Base-by-base conservation (phyloP, 2,888 invertebrate species). In the Meghimatium bilineatum region DNA sequence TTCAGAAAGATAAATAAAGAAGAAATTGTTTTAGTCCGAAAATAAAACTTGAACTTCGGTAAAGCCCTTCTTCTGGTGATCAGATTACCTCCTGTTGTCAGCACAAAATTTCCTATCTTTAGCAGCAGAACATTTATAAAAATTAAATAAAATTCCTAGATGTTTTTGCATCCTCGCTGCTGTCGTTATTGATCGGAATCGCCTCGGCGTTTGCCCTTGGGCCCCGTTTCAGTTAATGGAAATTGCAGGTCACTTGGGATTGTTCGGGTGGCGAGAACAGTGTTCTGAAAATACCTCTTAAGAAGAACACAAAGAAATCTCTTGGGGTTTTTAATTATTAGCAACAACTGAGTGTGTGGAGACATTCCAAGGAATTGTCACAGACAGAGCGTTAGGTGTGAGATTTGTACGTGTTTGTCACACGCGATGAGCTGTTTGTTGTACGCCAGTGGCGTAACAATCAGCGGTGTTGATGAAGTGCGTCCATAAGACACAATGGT, bases 161-260 rank as follows among this genome's bases (percentile, higher is more conserved):
- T 49, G n/a, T 29, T 74, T 12, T n/a, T 74, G 49, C 17, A n/a
- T 44, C 72, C 49, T n/a, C 49, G 10, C 44, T 44, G 72, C n/a
- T 74, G 49, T 49, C 49, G 10, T 74, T 74, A 74, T 74, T 74
- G 72, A 74, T 74, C 49, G 29, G 29, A 74, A 74, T 49, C 3
- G 49, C 44, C 72, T 74, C 49, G 72, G 32, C 49, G 49, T 49
- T 29, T 74, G 29, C n/a, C 72, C 49, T 26, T 29, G 49, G 72
- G 49, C 12, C 49, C 32, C 29, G 14, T 49, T 44, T 49, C 49
- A n/a, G 49, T 44, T 74, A 74, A 74, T 74, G 44, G 72, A 74
- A 74, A 74, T 74, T 49, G 72, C 72, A 49, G 72, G 72, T 74
- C 72, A 44, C 44, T 49, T 2, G 72, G 49, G 72, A 49, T 34